Percentiles rank a stretch among this genome's conserved stretches.
phyloP scores from a whole-genome alignment of 2,797 vertebrate genomes.

The Notolepis coatsorum region DNA sequence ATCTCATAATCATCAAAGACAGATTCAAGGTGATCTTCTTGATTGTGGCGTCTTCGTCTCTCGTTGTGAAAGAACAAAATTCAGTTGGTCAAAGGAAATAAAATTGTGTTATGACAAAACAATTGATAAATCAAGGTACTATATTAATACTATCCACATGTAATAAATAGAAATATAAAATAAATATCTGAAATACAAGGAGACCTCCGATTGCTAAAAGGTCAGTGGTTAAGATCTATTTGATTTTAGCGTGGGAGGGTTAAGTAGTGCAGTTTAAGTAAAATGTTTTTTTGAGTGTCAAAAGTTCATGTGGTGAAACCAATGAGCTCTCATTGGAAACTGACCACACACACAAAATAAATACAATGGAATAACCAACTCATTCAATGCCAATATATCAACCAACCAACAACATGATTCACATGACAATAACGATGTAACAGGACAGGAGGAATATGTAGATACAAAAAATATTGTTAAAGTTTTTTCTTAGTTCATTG shows the following conservation, averaged over 20 bases:
- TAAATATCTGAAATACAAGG: constrained; percentile 69
- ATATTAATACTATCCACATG: constrained; percentile 72
- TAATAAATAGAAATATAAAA: constrained; percentile 79
- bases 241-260: constrained; percentile 34
- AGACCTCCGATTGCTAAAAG: constrained; percentile 42
- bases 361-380: not conserved
- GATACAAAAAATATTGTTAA: not conserved
- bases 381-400: not conserved
- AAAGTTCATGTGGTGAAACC: constrained; percentile 8
- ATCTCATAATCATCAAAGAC: constrained; percentile 35
- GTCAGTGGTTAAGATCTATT: constrained; percentile 30
- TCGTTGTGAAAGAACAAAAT: constrained; percentile 50
- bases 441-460: constrained; percentile 33
- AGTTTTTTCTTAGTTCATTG: not conserved
- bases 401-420: constrained; percentile 13
- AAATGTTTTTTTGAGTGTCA: constrained; percentile 11
- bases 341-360: constrained; percentile 8
- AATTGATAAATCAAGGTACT: constrained; percentile 64
- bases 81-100: constrained; percentile 31
- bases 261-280: constrained; percentile 45
- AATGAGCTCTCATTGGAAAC: constrained; percentile 13
- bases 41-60: constrained; percentile 51
- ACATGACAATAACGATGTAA: not conserved
- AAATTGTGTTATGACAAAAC: constrained; percentile 45
- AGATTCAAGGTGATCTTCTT: constrained; percentile 9